Evolutionary conservation across 2,113 vertebrate genomes (phyloP), one percentile per base, ranked within the genome.

Genomic region (Murina feae): DNA sequence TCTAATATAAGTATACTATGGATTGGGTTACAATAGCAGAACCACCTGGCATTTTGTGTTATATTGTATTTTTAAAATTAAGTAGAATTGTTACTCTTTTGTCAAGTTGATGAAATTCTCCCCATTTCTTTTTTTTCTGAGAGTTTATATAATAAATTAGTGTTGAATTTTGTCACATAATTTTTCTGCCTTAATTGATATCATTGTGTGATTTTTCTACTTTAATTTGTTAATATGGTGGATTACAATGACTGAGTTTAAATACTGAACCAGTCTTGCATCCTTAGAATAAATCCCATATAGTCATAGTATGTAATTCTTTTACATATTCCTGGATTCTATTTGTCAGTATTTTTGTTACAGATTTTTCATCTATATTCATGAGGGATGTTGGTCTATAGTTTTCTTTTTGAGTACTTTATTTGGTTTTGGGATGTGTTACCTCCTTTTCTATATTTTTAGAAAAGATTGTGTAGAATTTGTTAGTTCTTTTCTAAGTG

Each of bases 51-150:
- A 83, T 95, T 88, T 87, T 90, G 14, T 91, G 78, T 93, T 74
- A 85, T 75, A 47, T 47, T 75, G 28, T 75, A 47, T 92, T 96
- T 95, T 96, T 53, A 78, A 90, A 91, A 20, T 39, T 32, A 85
- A 16, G 13, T 72, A 66, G 11, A 82, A 71, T 91, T 35, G 1
- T 88, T 78, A 74, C 30, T 88, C 66, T 69, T 69, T 20, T 44
- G 76, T 75, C 55, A 51, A 32, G n/a, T 63, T 88, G 42, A 74
- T 39, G 20, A 65, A 76, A 72, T 88, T 76, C 53, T 44, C 39
- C 16, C 63, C 32, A 82, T 60, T 68, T 16, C 49, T 81, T 71
- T 81, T 60, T 65, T 49, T n/a, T 47, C 16, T 55, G 18, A 35
- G 37, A 58, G 28, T 74, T 74, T 83, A 32, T 68, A 23, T 51